Conservation (phyloP, 2,797 vertebrate species). For the Neolamprologus multifasciatus region DNA sequence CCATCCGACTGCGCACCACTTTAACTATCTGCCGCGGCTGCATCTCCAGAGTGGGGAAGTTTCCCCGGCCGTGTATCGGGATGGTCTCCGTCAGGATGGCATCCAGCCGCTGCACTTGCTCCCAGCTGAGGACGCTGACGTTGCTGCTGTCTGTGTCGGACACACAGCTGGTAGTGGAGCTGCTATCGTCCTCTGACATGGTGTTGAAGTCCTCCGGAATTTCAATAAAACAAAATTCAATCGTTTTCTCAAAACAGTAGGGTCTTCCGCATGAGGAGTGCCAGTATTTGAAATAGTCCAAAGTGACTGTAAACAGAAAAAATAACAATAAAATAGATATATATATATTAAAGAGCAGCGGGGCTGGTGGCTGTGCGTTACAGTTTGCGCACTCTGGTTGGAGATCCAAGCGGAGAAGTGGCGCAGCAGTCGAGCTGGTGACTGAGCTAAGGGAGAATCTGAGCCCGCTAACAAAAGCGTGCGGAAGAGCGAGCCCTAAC, state of each 20-base stretch:
- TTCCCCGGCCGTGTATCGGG: slow-evolving; percentile 96
- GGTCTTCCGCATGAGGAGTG: slow-evolving; percentile 7
- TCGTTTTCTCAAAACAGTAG: background rate
- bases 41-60: slow-evolving; percentile 97
- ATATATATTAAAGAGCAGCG: background rate
- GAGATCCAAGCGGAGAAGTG: slow-evolving; percentile 28
- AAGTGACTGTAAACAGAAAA: background rate
- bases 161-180: slow-evolving; percentile 31
- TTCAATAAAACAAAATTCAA: background rate
- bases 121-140: slow-evolving; percentile 93
- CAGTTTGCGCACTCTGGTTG: background rate
- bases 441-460: background rate
- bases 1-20: slow-evolving; percentile 90
- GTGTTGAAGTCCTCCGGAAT: slow-evolving; percentile 18
- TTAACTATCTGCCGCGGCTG: slow-evolving; percentile 96
- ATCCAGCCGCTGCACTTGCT: slow-evolving; percentile 97
- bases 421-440: slow-evolving; percentile 10
- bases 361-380: background rate
- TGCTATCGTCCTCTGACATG: slow-evolving; percentile 88
- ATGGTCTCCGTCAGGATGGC: slow-evolving; percentile 93
- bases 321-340: background rate
- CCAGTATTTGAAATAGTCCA: background rate
- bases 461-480: background rate
- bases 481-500: slow-evolving; percentile 2
- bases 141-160: slow-evolving; percentile 65